Percentiles rank a stretch among this genome's conserved stretches.
Evolutionary conservation across 1,140 invertebrate genomes (phyloP).

Genomic region (Brachionus koreanus): DNA sequence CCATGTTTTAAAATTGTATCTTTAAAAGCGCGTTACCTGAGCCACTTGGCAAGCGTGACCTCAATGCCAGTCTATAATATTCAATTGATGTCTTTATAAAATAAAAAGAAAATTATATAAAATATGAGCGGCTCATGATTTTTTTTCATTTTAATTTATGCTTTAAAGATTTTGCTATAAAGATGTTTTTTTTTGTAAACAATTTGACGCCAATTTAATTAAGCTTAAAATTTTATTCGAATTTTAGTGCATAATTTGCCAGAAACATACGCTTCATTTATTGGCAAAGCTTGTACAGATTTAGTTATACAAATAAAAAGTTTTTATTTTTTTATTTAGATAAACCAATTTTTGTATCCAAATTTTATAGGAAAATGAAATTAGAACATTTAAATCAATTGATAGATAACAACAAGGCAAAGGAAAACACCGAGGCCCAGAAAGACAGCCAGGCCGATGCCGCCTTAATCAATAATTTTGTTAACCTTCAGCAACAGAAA

Average conservation of each 20-base stretch:
- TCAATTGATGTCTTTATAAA: neutral
- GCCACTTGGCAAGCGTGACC: neutral
- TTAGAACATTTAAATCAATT: constrained; percentile 10
- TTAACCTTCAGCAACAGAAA: constrained; percentile 14
- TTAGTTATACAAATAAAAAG: neutral
- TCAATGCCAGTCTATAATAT: neutral
- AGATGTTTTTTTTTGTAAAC: neutral
- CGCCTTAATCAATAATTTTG: neutral
- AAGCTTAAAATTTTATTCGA: neutral
- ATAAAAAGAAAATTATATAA: neutral
- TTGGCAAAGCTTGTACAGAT: neutral
- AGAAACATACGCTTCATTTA: neutral
- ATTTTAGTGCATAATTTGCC: neutral
- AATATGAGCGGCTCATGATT: too few relatives aligned
- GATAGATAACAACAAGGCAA: neutral
- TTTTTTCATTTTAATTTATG: neutral
- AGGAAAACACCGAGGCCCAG: neutral
- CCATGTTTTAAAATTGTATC: neutral
- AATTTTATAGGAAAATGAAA: constrained; percentile 20
- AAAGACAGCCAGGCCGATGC: neutral
- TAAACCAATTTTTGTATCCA: constrained; percentile 13
- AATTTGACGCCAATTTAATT: constrained; percentile 2
- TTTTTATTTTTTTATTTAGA: neutral
- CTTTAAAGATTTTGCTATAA: neutral
- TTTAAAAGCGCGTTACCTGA: too few relatives aligned